Evolutionary conservation across 2,797 vertebrate species (phyloP), one percentile per base, ranked within the genome.

Genomic region (Rhodeus uyekii): DNA sequence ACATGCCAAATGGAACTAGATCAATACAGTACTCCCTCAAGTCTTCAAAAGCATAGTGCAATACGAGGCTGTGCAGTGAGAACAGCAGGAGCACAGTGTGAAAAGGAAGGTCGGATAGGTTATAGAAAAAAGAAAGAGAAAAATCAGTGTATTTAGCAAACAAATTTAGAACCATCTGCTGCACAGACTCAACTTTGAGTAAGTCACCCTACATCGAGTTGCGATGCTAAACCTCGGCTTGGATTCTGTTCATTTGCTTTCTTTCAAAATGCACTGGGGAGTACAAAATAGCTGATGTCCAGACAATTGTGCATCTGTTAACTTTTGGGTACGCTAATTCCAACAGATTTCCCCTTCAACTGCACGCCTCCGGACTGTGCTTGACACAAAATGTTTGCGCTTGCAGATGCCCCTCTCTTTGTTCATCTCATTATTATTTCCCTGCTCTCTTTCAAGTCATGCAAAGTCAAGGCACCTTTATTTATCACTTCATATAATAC

Each of bases 81-180:
- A 84, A 73, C 83, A 76, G 80, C 74, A 73, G 61, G 64, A 53
- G 87, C 87, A 84, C 87, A 77, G 83, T 90, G 71, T 50, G 69
- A 53, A 88, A 76, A 86, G 73, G 80, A 81, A 80, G 86, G 87
- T 87, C 76, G 58, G 86, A 81, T 71, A 88, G 84, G 69, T 77
- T 65, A 80, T 87, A 74, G 77, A 84, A 87, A 80, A 87, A 85
- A 87, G 85, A 46, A 68, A 55, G 64, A 91, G 91, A 90, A 86
- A 88, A 89, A 91, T 92, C 90, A 88, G 78, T 89, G 90, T 93
- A 92, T 92, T 95, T 93, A 93, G 90, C 88, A 91, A 92, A 93
- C 92, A 91, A 86, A 92, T 91, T 85, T 89, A 76, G 89, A 44
- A 73, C 93, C 93, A 95, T 94, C 94, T 95, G 93, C 90, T 84